Conservation (phyloP, 2,797 vertebrate genomes). For the Mormyrops boulengeri region DNA sequence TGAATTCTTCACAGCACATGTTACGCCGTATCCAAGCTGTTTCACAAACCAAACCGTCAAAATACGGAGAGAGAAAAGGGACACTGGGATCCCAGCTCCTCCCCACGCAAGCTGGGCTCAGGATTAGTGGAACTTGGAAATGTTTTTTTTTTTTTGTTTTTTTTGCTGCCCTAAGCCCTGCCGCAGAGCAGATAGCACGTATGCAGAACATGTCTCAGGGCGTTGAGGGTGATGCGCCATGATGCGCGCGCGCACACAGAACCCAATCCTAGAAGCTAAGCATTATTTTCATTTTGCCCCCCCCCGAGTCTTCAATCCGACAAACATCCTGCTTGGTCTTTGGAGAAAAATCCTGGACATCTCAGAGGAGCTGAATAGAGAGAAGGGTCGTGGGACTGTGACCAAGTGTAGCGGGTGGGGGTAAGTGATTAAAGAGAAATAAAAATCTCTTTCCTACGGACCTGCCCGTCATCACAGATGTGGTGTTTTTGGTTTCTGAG, state of each 20-base stretch:
- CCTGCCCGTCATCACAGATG: neutral
- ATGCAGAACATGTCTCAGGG: neutral
- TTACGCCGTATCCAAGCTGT: neutral
- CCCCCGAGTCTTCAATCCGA: neutral
- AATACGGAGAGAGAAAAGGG: neutral
- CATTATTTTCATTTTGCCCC: neutral
- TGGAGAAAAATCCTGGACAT: neutral
- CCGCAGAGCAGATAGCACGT: neutral
- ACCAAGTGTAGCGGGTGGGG: neutral
- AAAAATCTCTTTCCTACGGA: neutral
- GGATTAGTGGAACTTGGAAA: neutral
- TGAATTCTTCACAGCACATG: constrained; percentile 2
- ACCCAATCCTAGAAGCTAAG: neutral
- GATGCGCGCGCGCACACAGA: neutral
- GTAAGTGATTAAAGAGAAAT: neutral
- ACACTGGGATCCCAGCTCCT: neutral
- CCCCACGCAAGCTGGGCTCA: neutral
- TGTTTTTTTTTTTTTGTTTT: neutral
- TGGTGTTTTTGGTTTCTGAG: neutral
- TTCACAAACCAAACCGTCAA: neutral
- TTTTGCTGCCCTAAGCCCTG: neutral
- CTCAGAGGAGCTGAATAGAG: neutral
- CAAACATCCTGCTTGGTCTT: constrained; percentile 18
- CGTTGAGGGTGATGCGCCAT: neutral
- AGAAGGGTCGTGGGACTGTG: constrained; percentile 8